phyloP scores from a whole-genome alignment of 2,888 invertebrate species.

The Penaeus monodon region DNA sequence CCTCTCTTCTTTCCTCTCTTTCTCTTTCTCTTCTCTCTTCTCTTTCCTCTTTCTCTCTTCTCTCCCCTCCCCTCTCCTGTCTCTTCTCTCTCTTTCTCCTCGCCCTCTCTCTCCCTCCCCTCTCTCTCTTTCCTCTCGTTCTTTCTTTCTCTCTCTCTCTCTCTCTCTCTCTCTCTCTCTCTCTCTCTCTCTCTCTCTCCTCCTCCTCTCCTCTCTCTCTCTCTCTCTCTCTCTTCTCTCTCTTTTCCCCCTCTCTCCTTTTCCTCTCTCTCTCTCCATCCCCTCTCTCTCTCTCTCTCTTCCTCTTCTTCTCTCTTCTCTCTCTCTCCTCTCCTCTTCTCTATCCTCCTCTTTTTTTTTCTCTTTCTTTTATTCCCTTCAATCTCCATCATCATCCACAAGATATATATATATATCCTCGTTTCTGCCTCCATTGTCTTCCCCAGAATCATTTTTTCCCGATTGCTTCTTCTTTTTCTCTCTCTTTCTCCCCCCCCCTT shows the following conservation, averaged over 20 bases:
- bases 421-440: too few relatives aligned
- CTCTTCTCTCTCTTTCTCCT: neutral
- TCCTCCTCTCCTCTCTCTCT: neutral
- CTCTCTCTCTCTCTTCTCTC: neutral
- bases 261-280: neutral
- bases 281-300: neutral
- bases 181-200: neutral
- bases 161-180: neutral
- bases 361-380: neutral
- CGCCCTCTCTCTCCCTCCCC: neutral
- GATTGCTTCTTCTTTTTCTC: too few relatives aligned
- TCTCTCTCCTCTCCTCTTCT: neutral
- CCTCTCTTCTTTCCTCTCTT: neutral
- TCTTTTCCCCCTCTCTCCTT: neutral
- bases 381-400: neutral
- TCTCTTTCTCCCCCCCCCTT: too few relatives aligned
- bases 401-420: too few relatives aligned
- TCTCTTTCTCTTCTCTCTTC: neutral
- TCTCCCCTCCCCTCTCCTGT: neutral
- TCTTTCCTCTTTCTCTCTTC: neutral
- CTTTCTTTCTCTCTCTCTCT: neutral
- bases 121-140: neutral
- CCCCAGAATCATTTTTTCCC: too few relatives aligned
- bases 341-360: neutral
- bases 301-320: too few relatives aligned